phyloP scores from a whole-genome alignment of 2,888 invertebrate species.

The Tenthredo mesomela region DNA sequence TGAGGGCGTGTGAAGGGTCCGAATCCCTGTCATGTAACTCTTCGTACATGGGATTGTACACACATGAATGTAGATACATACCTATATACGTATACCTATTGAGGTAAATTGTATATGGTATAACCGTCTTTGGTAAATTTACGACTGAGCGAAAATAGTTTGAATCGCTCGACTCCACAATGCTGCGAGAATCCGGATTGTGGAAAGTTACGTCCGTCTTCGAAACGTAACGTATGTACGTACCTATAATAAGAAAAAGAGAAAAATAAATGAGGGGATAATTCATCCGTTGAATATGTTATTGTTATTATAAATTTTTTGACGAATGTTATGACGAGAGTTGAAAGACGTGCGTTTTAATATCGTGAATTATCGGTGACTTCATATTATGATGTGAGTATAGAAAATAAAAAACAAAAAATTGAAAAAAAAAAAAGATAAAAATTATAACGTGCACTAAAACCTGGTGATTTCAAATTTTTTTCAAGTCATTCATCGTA shows the following conservation, averaged over 20 bases:
- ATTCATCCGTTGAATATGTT: background rate
- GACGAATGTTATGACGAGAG: background rate
- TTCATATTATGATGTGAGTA: background rate
- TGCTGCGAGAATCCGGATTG: conserved; percentile 4
- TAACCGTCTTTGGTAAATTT: background rate
- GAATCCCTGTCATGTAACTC: background rate
- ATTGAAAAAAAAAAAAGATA: background rate
- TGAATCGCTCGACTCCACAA: background rate
- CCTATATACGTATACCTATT: background rate
- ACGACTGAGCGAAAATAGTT: conserved; percentile 36
- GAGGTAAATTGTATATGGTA: background rate
- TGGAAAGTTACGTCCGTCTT: conserved; percentile 25
- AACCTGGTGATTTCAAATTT: background rate
- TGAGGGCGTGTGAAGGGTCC: background rate
- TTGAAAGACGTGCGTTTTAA: background rate
- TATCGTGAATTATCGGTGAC: conserved; percentile 18
- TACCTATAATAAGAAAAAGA: background rate
- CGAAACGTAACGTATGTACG: background rate
- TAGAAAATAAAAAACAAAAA: background rate
- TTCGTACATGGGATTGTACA: background rate
- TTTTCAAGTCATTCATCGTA: conserved; percentile 23
- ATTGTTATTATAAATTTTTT: too few relatives aligned
- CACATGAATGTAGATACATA: background rate
- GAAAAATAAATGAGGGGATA: background rate
- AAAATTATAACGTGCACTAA: background rate